phyloP scores from a whole-genome alignment of 1,140 invertebrate species.

The Caenorhabditis briggsae region DNA sequence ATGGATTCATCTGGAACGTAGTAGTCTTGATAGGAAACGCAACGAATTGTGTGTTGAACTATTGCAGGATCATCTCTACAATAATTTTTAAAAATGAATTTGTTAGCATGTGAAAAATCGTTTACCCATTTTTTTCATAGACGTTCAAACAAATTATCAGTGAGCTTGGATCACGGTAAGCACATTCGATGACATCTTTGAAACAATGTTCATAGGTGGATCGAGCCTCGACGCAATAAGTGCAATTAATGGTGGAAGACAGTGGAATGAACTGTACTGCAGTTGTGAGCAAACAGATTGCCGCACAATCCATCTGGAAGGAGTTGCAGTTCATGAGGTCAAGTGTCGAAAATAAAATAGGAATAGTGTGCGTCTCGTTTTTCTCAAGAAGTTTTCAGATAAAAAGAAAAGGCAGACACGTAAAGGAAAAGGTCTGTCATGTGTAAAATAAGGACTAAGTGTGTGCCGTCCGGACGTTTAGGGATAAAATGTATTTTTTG shows the following conservation, averaged over 20 bases:
- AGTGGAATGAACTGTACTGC: conserved; percentile 28
- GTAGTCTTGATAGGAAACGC: conserved; percentile 49
- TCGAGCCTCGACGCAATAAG: conserved; percentile 45
- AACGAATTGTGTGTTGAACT: conserved; percentile 52
- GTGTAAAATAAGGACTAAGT: conserved; percentile 17
- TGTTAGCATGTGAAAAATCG: not conserved
- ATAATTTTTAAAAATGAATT: not conserved
- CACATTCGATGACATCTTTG: conserved; percentile 52
- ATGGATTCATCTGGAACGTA: conserved; percentile 26
- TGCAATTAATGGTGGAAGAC: conserved; percentile 23
- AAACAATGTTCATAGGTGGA: conserved; percentile 44
- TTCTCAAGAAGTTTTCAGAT: not conserved
- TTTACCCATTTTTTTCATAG: conserved; percentile 48
- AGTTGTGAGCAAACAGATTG: conserved; percentile 45
- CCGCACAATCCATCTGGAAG: conserved; percentile 50
- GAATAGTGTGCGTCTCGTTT: not conserved
- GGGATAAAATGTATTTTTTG: not conserved
- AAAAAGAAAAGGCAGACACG: not conserved
- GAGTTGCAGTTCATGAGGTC: conserved; percentile 8
- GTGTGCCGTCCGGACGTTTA: not conserved
- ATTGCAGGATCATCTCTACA: conserved; percentile 20
- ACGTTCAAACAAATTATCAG: conserved; percentile 52
- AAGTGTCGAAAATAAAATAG: not conserved
- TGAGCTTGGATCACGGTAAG: conserved; percentile 46
- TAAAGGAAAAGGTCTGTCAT: not conserved